phyloP scores from a whole-genome alignment of 2,113 vertebrate genomes.

The Thalassoma bifasciatum region DNA sequence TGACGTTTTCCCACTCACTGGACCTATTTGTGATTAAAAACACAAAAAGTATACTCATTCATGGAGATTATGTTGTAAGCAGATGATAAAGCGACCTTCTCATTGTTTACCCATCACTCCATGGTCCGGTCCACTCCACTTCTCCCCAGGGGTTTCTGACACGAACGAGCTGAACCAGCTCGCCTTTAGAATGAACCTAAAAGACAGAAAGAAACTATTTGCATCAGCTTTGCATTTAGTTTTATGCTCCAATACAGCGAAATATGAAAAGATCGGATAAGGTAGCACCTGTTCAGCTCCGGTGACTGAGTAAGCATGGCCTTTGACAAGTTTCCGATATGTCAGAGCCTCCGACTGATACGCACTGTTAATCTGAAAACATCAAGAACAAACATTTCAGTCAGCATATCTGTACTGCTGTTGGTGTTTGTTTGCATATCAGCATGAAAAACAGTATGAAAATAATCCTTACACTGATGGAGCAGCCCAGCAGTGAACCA shows the following conservation, averaged over 20 bases:
- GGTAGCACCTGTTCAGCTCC: slow-evolving; percentile 84
- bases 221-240: background rate
- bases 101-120: slow-evolving; percentile 87
- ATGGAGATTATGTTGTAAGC: background rate
- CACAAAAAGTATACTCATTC: background rate
- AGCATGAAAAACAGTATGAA: slow-evolving; percentile 20
- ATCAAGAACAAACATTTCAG: background rate
- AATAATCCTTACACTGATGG: slow-evolving; percentile 76
- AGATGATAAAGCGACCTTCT: background rate
- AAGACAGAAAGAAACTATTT: background rate
- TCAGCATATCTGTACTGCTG: background rate
- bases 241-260: background rate
- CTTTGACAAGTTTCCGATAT: slow-evolving; percentile 86
- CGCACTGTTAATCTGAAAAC: slow-evolving; percentile 71
- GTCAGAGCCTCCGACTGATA: slow-evolving; percentile 85
- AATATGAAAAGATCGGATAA: background rate
- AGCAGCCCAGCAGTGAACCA: slow-evolving; percentile 83
- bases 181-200: slow-evolving; percentile 55
- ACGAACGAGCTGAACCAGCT: slow-evolving; percentile 61
- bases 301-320: slow-evolving; percentile 90
- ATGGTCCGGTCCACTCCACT: slow-evolving; percentile 91
- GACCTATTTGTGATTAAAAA: slow-evolving; percentile 74
- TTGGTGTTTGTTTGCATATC: background rate
- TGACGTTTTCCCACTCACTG: slow-evolving; percentile 85
- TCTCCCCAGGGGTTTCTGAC: slow-evolving; percentile 91